phyloP scores from a whole-genome alignment of 2,113 vertebrate species.

The Gasterosteus aculeatus region DNA sequence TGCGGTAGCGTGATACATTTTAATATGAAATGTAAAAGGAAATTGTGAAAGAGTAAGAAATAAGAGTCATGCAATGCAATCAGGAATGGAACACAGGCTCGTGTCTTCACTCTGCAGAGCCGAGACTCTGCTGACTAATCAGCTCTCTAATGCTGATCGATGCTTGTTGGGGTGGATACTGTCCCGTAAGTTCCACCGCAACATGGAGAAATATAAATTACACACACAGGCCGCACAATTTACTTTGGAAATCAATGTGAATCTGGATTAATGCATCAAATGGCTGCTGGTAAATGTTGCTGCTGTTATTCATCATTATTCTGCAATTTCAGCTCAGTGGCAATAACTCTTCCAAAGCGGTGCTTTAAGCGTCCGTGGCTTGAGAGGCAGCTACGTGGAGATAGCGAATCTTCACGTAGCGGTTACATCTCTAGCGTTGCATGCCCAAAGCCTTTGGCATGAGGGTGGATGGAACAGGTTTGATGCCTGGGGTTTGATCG shows the following conservation, averaged over 20 bases:
- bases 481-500: neutral
- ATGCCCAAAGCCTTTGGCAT: neutral
- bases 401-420: neutral
- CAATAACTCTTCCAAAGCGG: neutral
- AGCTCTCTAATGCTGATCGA: slow-evolving; percentile 87
- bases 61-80: neutral
- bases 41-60: neutral
- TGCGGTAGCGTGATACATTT: neutral
- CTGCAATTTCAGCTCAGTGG: neutral
- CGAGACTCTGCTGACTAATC: slow-evolving; percentile 89
- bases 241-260: neutral
- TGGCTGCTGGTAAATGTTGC: neutral
- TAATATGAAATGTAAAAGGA: neutral
- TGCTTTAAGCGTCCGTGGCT: neutral
- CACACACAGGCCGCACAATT: slow-evolving; percentile 56
- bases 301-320: neutral
- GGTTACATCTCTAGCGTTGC: neutral
- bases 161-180: slow-evolving; percentile 86
- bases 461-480: neutral
- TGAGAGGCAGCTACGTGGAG: neutral
- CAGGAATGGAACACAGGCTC: neutral
- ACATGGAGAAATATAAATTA: slow-evolving; percentile 87
- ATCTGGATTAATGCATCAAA: neutral
- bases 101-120: slow-evolving; percentile 69
- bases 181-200: slow-evolving; percentile 83